A percentile compares a stretch with the other conserved stretches of the same genome.
phyloP scores from a whole-genome alignment of 1,140 invertebrate species.

The Myzus persicae region DNA sequence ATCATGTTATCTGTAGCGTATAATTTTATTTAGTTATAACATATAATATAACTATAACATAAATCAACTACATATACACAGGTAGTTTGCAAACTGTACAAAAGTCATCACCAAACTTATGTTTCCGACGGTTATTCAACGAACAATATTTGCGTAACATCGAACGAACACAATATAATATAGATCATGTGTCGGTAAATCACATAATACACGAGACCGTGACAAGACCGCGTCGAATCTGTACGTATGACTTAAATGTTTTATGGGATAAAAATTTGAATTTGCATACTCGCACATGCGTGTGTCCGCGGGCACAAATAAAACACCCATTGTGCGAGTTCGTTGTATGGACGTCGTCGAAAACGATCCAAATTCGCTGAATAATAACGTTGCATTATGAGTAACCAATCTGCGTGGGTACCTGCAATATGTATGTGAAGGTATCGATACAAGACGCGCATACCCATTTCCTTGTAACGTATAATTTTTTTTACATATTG shows the following conservation, averaged over 20 bases:
- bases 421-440: neutral
- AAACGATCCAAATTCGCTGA: constrained; percentile 41
- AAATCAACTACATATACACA: neutral
- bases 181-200: constrained; percentile 31
- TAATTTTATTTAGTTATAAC: neutral
- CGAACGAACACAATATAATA: neutral
- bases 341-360: neutral
- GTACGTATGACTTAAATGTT: neutral
- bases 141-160: neutral
- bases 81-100: neutral
- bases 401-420: neutral
- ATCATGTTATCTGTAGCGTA: neutral
- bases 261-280: constrained; percentile 16
- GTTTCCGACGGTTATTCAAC: neutral
- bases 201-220: neutral
- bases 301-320: neutral
- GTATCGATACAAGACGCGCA: neutral
- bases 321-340: constrained; percentile 13
- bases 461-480: neutral
- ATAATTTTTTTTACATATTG: neutral
- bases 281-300: neutral
- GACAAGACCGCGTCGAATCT: constrained; percentile 41
- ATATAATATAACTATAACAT: too few species aligned
- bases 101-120: neutral
- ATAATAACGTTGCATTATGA: constrained; percentile 29